phyloP scores from a whole-genome alignment of 2,113 vertebrate genomes.

The Crotalus tigris region DNA sequence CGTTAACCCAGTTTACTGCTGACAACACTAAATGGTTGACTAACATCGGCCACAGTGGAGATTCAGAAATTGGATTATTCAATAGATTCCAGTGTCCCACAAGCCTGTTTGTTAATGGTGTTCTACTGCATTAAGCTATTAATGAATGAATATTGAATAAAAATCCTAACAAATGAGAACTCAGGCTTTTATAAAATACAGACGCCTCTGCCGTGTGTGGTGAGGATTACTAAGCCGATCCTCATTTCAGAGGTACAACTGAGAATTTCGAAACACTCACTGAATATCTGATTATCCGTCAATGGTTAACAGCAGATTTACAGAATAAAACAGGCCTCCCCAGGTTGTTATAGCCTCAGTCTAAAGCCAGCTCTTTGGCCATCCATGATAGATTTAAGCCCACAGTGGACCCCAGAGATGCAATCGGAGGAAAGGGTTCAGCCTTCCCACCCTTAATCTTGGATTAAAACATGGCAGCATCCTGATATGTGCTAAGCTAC shows the following conservation, averaged over 20 bases:
- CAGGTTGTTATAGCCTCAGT: background rate
- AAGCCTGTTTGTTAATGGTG: slow-evolving; percentile 11
- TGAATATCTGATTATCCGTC: background rate
- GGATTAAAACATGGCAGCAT: background rate
- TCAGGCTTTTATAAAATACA: background rate
- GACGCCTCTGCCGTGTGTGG: background rate
- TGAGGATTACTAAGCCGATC: background rate
- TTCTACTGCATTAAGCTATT: slow-evolving; percentile 7
- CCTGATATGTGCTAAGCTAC: background rate
- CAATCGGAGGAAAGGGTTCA: background rate
- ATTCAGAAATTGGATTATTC: slow-evolving; percentile 8
- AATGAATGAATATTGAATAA: slow-evolving; percentile 17
- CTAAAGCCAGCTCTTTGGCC: background rate
- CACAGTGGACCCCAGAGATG: background rate
- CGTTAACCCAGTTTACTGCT: background rate
- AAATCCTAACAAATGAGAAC: slow-evolving; percentile 5
- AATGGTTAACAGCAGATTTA: background rate
- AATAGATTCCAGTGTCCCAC: background rate
- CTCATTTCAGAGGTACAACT: background rate
- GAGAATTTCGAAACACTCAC: background rate
- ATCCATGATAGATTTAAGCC: background rate
- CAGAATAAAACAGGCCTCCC: background rate
- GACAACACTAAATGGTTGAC: slow-evolving; percentile 13
- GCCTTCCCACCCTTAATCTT: background rate
- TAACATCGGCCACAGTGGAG: background rate